Percentiles rank a stretch among this genome's conserved stretches.
These are phyloP conservation scores for Globodera rostochiensis DNA, from an alignment of 1,140 invertebrate genomes.

Conservation along the genomic window DNA sequence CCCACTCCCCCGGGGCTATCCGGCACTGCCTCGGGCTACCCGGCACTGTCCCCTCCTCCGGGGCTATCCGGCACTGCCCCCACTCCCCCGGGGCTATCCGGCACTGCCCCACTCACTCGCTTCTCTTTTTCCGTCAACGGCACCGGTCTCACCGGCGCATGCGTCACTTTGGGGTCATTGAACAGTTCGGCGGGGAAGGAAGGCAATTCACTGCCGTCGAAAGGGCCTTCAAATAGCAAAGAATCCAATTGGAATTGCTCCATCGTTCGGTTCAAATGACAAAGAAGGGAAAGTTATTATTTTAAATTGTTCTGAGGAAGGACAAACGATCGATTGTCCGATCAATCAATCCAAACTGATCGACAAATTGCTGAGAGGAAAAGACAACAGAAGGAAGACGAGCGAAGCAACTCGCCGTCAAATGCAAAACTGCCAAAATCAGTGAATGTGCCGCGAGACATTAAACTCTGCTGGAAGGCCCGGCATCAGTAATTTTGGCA, in stretches of 20 bases:
- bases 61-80: not conserved
- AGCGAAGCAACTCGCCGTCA: not conserved
- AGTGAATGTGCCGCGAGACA: not conserved
- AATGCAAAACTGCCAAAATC: not conserved
- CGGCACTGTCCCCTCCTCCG: not conserved
- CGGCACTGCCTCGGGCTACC: too few species aligned
- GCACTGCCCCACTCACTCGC: constrained; percentile 32
- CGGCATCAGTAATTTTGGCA: too few species aligned
- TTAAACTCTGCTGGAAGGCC: too few species aligned
- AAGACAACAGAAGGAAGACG: not conserved
- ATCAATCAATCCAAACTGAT: not conserved
- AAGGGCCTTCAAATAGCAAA: constrained; percentile 24
- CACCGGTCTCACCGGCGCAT: constrained; percentile 55
- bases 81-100: too few species aligned
- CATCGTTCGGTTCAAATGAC: constrained; percentile 8
- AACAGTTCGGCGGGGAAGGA: constrained; percentile 11
- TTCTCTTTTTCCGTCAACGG: constrained; percentile 52
- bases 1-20: too few species aligned
- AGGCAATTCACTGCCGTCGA: constrained; percentile 19
- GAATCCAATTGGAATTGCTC: constrained; percentile 18
- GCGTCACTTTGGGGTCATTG: constrained; percentile 31
- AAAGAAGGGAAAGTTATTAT: not conserved
- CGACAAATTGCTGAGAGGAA: not conserved
- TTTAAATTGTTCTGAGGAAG: not conserved
- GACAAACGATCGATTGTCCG: not conserved